Evolutionary conservation across 2,113 vertebrate species (phyloP), one percentile per base, ranked within the genome.

Genomic region (Chionodraco myersi): DNA sequence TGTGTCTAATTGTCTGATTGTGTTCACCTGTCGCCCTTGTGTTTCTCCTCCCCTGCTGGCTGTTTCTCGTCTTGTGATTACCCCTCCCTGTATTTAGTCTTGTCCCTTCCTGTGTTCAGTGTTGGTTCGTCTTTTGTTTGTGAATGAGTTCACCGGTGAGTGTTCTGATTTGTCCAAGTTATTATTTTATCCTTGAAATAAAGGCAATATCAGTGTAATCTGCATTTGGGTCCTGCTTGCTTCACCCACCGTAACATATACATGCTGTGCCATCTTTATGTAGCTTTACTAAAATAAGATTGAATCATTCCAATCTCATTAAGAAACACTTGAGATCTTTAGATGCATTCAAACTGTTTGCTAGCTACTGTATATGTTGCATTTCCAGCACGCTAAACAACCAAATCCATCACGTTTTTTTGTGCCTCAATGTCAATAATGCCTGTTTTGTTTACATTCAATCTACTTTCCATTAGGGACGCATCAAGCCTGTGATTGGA

Each of bases 391-490:
- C 13, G 15, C 23, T 63, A 41, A 70, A 54, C 13, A n/a, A 70
- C 21, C 34, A 54, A 67, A 71, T 77, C 44, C 68, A 81, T 70
- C 10, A 75, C 58, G 18, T 23, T 16, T 63, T n/a, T 49, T 10
- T 48, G n/a, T 36, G 12, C 56, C 47, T 64, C 52, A 58, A 4
- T 77, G 65, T 82, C 72, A 82, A 54, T 68, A 58, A 26, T 72
- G 77, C 82, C 57, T 80, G 48, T 84, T 84, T 89, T 82, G 53
- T 86, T 87, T 72, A 71, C 61, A 45, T 83, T 86, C 66, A 49
- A 85, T 89, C 87, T 84, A 21, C 71, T 86, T 87, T 88, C 88
- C 79, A 88, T 88, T 90, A 87, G 69, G 54, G 60, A 84, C 49
- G 63, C 72, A 81, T 82, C 67, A 63, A n/a, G 73, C 30, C 68